Conservation (phyloP, 2,113 vertebrate genomes). For the Cyprinodon brontotheroides region DNA sequence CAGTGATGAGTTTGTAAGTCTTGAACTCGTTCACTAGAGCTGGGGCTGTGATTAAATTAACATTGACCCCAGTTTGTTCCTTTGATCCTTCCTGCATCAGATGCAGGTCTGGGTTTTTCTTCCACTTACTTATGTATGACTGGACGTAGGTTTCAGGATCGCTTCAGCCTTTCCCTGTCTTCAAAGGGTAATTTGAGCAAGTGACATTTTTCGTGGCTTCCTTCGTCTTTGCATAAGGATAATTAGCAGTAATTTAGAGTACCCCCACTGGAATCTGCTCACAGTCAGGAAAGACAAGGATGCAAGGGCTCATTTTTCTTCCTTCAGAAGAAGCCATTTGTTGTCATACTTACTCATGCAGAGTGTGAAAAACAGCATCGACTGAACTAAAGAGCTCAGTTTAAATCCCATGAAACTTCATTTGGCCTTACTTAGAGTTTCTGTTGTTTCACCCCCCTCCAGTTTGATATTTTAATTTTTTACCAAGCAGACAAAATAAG, state of each 20-base stretch:
- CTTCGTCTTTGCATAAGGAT: slow-evolving; percentile 21
- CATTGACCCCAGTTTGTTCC: slow-evolving; percentile 37
- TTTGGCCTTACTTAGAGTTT: slow-evolving; percentile 18
- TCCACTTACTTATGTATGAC: background rate
- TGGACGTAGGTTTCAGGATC: background rate
- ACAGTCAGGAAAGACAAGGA: background rate
- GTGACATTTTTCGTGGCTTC: slow-evolving; percentile 16
- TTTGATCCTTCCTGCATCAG: slow-evolving; percentile 1
- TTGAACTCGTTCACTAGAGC: slow-evolving; percentile 24
- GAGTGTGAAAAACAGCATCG: background rate
- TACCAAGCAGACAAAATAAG: background rate
- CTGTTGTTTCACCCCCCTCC: slow-evolving; percentile 4
- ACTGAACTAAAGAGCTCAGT: slow-evolving; percentile 7
- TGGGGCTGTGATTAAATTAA: slow-evolving; percentile 55
- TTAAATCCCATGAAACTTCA: slow-evolving; percentile 6
- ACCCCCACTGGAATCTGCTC: slow-evolving; percentile 18
- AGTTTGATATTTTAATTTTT: slow-evolving; percentile 20
- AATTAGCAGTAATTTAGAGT: slow-evolving; percentile 32
- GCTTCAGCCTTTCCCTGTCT: background rate
- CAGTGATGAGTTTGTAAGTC: slow-evolving; percentile 17
- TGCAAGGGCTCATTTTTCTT: slow-evolving; percentile 22
- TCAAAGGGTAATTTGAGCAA: background rate
- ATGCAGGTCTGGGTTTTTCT: slow-evolving; percentile 2
- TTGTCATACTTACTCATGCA: slow-evolving; percentile 7
- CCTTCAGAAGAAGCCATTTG: slow-evolving; percentile 28